These are phyloP conservation scores for Eugnorisma glareosa DNA, from an alignment of 2,888 invertebrate genomes.

Conservation along the genomic window DNA sequence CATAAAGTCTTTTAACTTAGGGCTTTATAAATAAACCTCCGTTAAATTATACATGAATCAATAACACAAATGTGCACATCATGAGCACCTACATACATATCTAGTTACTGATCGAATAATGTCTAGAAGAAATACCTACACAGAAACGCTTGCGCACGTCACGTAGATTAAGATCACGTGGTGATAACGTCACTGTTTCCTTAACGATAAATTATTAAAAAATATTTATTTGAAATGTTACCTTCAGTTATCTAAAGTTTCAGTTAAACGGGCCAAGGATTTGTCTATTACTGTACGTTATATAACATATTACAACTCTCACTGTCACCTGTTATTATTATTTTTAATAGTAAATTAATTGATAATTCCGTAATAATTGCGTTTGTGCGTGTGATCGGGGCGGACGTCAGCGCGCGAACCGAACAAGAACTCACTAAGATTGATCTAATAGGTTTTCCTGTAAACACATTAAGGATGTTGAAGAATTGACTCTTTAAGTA, in stretches of 20 bases:
- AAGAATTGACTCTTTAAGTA: conserved; percentile 8
- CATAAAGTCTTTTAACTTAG: background rate
- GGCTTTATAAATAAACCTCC: background rate
- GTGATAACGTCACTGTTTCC: conserved; percentile 17
- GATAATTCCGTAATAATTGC: conserved; percentile 10
- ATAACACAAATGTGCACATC: background rate
- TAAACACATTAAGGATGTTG: conserved; percentile 35
- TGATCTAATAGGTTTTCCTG: conserved; percentile 45
- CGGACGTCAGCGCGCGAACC: conserved; percentile 42
- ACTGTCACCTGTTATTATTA: conserved; percentile 15
- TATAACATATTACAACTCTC: conserved; percentile 7
- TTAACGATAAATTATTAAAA: background rate
- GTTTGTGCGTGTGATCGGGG: conserved; percentile 17
- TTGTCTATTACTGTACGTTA: background rate
- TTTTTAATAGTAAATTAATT: conserved; percentile 12
- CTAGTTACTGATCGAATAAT: conserved; percentile 7
- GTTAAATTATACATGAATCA: conserved; percentile 12
- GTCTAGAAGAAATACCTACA: background rate
- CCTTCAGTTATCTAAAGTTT: background rate
- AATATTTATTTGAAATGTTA: background rate
- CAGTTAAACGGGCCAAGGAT: background rate
- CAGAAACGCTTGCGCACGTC: background rate
- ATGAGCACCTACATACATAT: background rate
- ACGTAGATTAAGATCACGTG: conserved; percentile 11
- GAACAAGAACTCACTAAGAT: conserved; percentile 43